Percentiles rank a stretch among this genome's conserved stretches.
Conservation (phyloP, 2,797 vertebrate genomes). For the Lagorchestes hirsutus region DNA sequence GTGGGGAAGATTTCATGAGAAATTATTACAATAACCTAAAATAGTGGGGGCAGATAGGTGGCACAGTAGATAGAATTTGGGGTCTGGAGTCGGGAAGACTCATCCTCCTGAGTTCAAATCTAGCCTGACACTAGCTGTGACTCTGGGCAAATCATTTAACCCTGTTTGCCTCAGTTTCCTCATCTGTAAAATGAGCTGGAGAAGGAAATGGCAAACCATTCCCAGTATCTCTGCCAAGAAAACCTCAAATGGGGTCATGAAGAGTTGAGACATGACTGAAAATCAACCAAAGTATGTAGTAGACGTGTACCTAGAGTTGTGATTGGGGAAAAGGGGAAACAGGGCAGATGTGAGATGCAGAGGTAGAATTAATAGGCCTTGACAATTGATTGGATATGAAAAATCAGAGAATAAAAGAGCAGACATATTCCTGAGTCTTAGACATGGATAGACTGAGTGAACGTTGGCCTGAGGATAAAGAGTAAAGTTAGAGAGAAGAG, state of each 20-base stretch:
- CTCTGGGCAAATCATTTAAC: not conserved
- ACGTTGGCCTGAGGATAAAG: not conserved
- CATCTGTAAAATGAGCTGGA: not conserved
- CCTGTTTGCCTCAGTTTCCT: not conserved
- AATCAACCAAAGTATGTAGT: not conserved
- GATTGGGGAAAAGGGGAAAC: not conserved
- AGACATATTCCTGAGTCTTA: not conserved
- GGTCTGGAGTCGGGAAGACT: not conserved
- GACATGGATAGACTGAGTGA: not conserved
- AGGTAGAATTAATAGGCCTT: not conserved
- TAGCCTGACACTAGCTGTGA: not conserved
- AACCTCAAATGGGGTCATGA: not conserved
- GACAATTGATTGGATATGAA: not conserved
- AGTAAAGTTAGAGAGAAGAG: not conserved
- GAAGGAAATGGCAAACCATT: not conserved
- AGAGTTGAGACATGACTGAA: not conserved
- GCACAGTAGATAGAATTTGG: not conserved
- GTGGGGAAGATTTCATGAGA: not conserved
- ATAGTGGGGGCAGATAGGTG: not conserved
- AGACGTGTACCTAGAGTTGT: not conserved
- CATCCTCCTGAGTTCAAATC: not conserved
- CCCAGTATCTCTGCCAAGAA: not conserved
- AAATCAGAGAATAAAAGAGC: not conserved
- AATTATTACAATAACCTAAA: not conserved
- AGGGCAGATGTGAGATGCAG: not conserved